A percentile compares a stretch with the other conserved stretches of the same genome.
These are phyloP conservation scores for Psix sp. DNA, from an alignment of 1,140 invertebrate species.

Conservation along the genomic window DNA sequence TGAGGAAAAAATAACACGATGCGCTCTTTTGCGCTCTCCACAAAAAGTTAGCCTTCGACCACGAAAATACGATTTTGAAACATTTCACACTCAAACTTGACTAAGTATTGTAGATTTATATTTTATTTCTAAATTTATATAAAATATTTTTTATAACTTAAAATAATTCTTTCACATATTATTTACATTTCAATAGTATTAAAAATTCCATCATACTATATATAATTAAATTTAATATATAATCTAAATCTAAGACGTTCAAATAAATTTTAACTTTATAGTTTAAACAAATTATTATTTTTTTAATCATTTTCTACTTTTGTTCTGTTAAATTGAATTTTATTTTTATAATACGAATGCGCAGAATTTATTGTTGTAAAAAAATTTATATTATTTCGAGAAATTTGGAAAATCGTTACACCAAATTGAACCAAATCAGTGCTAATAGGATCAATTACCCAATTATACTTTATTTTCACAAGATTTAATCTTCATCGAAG, in stretches of 20 bases:
- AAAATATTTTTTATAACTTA: too few species aligned
- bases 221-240: too few species aligned
- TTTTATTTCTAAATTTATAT: constrained; percentile 21
- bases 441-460: constrained; percentile 1
- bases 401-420: constrained; percentile 1
- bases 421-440: neutral
- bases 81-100: constrained; percentile 22
- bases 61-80: constrained; percentile 41
- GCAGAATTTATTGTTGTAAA: too few species aligned
- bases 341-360: too few species aligned
- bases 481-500: constrained; percentile 6
- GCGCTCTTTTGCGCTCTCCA: constrained; percentile 26
- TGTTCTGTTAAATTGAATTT: too few species aligned
- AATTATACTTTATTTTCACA: constrained; percentile 2
- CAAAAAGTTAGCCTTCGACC: constrained; percentile 35
- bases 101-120: constrained; percentile 24
- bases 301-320: too few species aligned
- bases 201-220: too few species aligned
- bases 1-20: constrained; percentile 43
- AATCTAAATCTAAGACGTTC: too few species aligned
- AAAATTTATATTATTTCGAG: neutral
- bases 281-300: too few species aligned
- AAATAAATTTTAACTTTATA: too few species aligned
- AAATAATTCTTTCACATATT: too few species aligned
- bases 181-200: too few species aligned